Evolutionary conservation across 1,140 invertebrate genomes (phyloP).

Genomic region (Philotrypesis tridentata): DNA sequence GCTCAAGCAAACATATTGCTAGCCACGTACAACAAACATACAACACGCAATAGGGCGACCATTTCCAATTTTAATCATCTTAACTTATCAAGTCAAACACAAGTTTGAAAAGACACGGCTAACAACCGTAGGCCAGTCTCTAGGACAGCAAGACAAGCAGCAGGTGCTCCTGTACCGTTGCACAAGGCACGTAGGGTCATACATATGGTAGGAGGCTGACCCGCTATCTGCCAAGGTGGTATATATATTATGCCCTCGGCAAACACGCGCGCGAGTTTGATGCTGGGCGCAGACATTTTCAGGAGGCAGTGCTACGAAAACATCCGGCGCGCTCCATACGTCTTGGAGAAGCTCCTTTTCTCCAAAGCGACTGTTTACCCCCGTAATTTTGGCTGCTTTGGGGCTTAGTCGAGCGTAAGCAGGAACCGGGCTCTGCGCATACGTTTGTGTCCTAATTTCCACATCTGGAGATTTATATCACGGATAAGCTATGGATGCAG

Average conservation of each 20-base stretch:
- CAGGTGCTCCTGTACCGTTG: neutral
- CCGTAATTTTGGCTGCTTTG: slow-evolving; percentile 1
- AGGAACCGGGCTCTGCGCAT: neutral
- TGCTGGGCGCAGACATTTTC: neutral
- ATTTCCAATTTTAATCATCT: neutral
- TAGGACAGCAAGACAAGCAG: neutral
- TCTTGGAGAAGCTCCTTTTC: neutral
- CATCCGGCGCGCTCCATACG: slow-evolving; percentile 14
- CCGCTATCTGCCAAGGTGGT: neutral
- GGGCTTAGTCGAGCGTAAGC: neutral
- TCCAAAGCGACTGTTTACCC: neutral
- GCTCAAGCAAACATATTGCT: too few relatives aligned
- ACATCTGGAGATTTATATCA: too few relatives aligned
- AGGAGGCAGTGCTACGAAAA: slow-evolving; percentile 8
- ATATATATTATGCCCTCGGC: neutral
- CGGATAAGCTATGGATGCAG: too few relatives aligned
- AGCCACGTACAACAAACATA: too few relatives aligned
- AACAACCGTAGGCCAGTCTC: neutral
- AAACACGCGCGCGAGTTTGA: neutral
- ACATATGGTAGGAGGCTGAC: neutral
- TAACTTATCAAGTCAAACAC: neutral
- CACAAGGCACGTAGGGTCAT: neutral
- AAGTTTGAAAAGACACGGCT: neutral
- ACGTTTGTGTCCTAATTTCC: neutral
- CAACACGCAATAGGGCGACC: neutral